Evolutionary conservation across 2,888 invertebrate species (phyloP).

Genomic region (Calameuta pallipes): DNA sequence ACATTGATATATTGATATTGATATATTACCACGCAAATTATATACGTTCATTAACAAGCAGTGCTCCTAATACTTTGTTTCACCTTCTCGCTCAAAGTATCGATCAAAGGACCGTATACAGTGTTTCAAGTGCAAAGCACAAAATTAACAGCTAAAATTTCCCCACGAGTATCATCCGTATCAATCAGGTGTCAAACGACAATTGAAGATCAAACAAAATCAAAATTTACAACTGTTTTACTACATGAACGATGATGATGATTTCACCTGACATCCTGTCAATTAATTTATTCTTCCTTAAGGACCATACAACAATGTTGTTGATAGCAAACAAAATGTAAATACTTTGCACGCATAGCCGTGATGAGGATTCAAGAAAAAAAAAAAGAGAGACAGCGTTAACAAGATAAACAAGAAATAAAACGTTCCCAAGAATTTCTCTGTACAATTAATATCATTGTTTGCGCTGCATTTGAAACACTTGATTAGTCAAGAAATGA

Average conservation of each 20-base stretch:
- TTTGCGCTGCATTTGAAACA: not conserved
- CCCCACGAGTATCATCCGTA: too few relatives aligned
- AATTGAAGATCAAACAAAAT: not conserved
- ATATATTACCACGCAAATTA: slow-evolving; percentile 39
- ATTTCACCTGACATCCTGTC: not conserved
- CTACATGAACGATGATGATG: not conserved
- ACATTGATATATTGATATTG: not conserved
- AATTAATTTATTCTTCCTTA: not conserved
- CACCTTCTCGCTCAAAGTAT: not conserved
- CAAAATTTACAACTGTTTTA: not conserved
- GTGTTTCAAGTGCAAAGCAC: not conserved
- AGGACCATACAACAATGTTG: not conserved
- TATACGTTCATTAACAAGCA: slow-evolving; percentile 47
- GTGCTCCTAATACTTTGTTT: slow-evolving; percentile 42
- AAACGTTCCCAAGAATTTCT: not conserved
- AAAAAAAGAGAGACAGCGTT: slow-evolving; percentile 16
- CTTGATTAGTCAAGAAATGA: not conserved
- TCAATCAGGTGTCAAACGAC: too few relatives aligned
- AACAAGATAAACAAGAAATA: slow-evolving; percentile 16
- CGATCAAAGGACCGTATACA: not conserved
- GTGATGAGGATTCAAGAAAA: slow-evolving; percentile 16
- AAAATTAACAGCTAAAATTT: too few relatives aligned
- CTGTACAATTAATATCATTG: not conserved
- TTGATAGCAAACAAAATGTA: not conserved
- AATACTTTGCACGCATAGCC: slow-evolving; percentile 5